Evolutionary conservation across 1,140 invertebrate genomes (phyloP), one percentile per base, ranked within the genome.

Genomic region (Microplitis mediator): DNA sequence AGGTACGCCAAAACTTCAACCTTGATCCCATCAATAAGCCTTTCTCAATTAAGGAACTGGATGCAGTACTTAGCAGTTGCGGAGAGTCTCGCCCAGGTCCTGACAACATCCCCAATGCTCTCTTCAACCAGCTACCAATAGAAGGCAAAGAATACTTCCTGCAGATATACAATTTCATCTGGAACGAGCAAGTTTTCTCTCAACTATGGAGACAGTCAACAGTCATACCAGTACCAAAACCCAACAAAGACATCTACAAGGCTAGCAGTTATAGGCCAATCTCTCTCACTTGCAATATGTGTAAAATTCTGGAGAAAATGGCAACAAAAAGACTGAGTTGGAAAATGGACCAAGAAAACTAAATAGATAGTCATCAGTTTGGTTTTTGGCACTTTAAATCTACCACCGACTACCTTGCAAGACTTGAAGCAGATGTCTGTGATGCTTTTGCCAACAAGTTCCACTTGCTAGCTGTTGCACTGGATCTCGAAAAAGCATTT

Each of bases 161-260:
- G 0, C 34, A 70, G 8, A 62, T 84, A 6, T 78, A 79, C 63
- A 84, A 84, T 63, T 60, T 63, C 4, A 77, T 79, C 2, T 70
- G 81, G 14, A 51, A 45, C 4, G 56, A 75, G 0, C 54, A 74
- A 36, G 32, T 71, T 23, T 83, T 83, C 62, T 79, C 81, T 3
- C 51, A 61, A 3, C n/a, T 6, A 4, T 85, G 82, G 80, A 85
- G 85, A 74, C 67, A 75, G 11, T 81, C 82, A 0, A 80, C 72
- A 9, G 74, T 84, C 4, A 78, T 85, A n/a, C 72, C 80, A 0
- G 81, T 87, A 34, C 75, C 68, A 2, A 87, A 86, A 76, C 78
- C 78, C 1, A 75, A 74, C 4, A 3, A 75, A 77, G 64, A 77
- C 45, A n/a, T 14, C 23, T 14, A 11, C 6, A 61, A 69, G 3